These are phyloP conservation scores for Spea hammondii DNA, from an alignment of 2,797 vertebrate species.

Conservation along the genomic window DNA sequence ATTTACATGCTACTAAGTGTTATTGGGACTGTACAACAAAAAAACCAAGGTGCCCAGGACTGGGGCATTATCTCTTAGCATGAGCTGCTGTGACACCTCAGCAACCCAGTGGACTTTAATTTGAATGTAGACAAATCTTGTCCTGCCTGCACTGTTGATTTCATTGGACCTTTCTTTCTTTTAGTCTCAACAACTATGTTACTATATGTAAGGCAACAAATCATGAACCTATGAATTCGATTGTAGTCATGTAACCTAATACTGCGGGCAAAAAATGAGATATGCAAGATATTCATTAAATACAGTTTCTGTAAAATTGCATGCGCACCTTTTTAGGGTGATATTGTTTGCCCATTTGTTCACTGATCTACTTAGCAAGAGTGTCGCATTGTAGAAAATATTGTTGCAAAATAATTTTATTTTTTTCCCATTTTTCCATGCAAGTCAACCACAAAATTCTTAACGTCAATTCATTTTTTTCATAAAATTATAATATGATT, in stretches of 20 bases:
- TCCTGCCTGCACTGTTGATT: neutral
- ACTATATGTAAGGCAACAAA: neutral
- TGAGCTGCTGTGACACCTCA: neutral
- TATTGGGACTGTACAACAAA: neutral
- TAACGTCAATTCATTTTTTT: too few relatives aligned
- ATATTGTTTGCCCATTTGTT: too few relatives aligned
- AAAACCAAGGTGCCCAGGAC: neutral
- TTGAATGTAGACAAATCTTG: neutral
- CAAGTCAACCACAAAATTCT: too few relatives aligned
- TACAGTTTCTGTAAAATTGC: neutral
- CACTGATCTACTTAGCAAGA: too few relatives aligned
- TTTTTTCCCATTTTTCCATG: too few relatives aligned
- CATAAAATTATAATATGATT: too few relatives aligned
- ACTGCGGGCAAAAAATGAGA: neutral
- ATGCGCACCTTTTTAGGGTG: neutral
- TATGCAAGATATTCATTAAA: conserved; percentile 3
- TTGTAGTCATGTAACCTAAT: neutral
- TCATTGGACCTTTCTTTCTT: neutral
- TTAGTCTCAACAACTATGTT: neutral
- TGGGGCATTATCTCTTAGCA: neutral
- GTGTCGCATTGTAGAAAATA: too few relatives aligned
- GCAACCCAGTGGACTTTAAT: neutral
- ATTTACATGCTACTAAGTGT: conserved; percentile 3
- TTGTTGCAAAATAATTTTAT: too few relatives aligned
- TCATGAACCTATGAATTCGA: neutral